Conservation (phyloP, 2,797 vertebrate species). For the Poeciliopsis presidionis region DNA sequence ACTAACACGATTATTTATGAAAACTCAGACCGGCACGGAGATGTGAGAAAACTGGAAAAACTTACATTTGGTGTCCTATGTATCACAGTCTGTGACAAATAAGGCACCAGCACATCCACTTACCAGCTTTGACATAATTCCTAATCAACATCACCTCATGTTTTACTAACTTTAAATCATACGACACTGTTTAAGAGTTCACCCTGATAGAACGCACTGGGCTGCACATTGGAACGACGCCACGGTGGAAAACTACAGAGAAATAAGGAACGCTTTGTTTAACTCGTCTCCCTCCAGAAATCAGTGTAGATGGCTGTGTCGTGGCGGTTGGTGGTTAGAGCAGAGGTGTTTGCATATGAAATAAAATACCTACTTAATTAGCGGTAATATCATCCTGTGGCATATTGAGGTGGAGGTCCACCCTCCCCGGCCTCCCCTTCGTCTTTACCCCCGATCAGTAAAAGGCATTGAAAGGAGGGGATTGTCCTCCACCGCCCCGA, state of each 20-base stretch:
- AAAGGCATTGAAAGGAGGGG: constrained; percentile 65
- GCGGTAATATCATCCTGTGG: constrained; percentile 73
- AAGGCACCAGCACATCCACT: no score
- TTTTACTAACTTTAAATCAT: no score
- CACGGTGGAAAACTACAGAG: constrained; percentile 38
- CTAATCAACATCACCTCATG: no score
- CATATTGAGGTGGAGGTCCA: constrained; percentile 63
- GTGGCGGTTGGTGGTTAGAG: constrained; percentile 36
- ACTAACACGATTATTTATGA: no score
- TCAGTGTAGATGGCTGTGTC: constrained; percentile 30
- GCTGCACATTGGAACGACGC: constrained; percentile 26
- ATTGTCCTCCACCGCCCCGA: constrained; percentile 50
- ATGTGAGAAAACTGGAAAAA: no score
- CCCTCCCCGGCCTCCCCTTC: neutral
- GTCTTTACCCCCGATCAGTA: constrained; percentile 62
- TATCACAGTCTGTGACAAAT: no score
- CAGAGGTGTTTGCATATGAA: constrained; percentile 66
- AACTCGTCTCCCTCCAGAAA: constrained; percentile 47
- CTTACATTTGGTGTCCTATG: no score
- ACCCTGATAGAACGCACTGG: constrained; percentile 32
- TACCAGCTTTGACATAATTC: no score
- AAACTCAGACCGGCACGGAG: no score
- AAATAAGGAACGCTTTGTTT: constrained; percentile 41
- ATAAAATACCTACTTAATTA: constrained; percentile 76
- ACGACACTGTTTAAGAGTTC: no score